These are phyloP conservation scores for Hyles euphorbiae DNA, from an alignment of 1,140 invertebrate genomes.

Conservation along the genomic window DNA sequence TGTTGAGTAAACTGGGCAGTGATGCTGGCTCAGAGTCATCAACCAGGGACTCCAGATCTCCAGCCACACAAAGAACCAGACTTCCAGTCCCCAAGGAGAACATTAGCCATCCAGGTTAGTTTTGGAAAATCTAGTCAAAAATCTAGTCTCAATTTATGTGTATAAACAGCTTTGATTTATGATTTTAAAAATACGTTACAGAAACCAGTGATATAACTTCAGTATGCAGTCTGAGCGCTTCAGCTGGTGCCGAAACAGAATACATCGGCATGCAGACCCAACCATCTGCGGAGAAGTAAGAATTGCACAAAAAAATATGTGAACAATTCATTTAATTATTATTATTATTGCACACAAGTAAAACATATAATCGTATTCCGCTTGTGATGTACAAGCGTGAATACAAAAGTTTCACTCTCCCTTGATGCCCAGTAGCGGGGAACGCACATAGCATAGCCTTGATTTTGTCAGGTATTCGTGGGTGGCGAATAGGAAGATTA, in stretches of 20 bases:
- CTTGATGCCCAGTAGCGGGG: too few relatives aligned
- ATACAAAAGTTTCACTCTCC: too few relatives aligned
- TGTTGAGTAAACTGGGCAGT: constrained; percentile 69
- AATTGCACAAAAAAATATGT: not conserved
- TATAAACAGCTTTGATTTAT: too few relatives aligned
- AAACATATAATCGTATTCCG: too few relatives aligned
- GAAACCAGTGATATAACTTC: constrained; percentile 78
- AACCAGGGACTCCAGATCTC: constrained; percentile 49
- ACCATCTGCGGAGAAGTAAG: constrained; percentile 51
- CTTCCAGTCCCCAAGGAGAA: constrained; percentile 60
- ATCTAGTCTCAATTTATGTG: too few relatives aligned
- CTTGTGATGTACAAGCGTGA: too few relatives aligned
- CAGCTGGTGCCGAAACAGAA: constrained; percentile 64
- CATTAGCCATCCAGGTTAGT: constrained; percentile 65
- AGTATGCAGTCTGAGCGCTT: constrained; percentile 75
- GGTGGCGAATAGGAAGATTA: too few relatives aligned
- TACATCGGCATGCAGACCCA: constrained; percentile 53
- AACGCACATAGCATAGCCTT: too few relatives aligned
- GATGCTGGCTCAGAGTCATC: constrained; percentile 62
- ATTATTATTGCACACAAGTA: too few relatives aligned
- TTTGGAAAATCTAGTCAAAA: not conserved
- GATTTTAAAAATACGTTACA: constrained; percentile 21
- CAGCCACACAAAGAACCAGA: constrained; percentile 43
- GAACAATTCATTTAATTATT: too few relatives aligned
- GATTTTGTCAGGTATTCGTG: too few relatives aligned